phyloP scores from a whole-genome alignment of 92 coral and sea anemone genomes.

The Desmophyllum pertusum region DNA sequence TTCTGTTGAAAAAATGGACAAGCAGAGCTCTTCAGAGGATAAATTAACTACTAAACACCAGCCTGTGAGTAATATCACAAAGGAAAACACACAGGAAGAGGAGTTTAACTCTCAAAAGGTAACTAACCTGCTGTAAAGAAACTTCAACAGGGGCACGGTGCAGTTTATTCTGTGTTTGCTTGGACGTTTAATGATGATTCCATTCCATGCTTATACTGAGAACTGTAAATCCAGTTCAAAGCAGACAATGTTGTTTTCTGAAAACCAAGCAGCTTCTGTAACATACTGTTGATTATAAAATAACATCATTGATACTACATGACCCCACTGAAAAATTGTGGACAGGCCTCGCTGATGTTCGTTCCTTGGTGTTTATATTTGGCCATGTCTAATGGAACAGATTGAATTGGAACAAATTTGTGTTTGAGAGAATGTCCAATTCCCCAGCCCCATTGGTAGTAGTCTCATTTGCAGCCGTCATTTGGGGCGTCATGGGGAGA shows the following conservation, averaged over 20 bases:
- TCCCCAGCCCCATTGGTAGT: too few species aligned
- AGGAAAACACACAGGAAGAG: background rate
- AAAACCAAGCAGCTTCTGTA: slow-evolving; percentile 38
- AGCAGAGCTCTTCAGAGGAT: background rate
- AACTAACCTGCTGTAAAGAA: background rate
- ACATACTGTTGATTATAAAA: too few species aligned
- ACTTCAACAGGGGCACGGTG: background rate
- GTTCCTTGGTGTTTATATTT: too few species aligned
- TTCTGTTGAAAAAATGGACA: slow-evolving; percentile 34
- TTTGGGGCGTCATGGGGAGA: too few species aligned
- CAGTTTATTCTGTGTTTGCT: background rate
- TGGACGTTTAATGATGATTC: slow-evolving; percentile 37
- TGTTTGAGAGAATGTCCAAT: too few species aligned
- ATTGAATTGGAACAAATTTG: too few species aligned
- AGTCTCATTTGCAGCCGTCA: too few species aligned
- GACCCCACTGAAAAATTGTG: too few species aligned
- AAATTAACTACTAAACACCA: background rate
- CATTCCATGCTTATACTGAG: slow-evolving; percentile 53
- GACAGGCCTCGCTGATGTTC: too few species aligned
- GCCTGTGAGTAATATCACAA: background rate
- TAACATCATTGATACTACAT: too few species aligned
- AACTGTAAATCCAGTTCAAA: slow-evolving; percentile 23
- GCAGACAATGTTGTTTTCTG: slow-evolving; percentile 22
- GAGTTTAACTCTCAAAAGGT: slow-evolving; percentile 39
- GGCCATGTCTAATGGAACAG: too few species aligned